Conservation (phyloP, 2,797 vertebrate genomes). For the Corythornis leucogaster region DNA sequence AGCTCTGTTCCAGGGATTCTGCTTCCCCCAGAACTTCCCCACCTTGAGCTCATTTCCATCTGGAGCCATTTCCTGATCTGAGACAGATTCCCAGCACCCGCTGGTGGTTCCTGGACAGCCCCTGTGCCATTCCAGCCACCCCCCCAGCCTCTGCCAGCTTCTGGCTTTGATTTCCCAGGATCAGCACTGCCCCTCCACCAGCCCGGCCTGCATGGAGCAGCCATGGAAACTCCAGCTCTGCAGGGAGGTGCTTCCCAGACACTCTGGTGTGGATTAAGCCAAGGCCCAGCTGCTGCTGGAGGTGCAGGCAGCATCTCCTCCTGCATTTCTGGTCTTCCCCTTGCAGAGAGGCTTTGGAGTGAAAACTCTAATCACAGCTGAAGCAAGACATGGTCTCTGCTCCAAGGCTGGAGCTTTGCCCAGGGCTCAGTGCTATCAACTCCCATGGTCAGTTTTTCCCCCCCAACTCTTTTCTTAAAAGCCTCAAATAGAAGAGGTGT, state of each 20-base stretch:
- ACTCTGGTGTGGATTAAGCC: fast-evolving
- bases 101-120: not conserved
- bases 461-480: not conserved
- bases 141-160: not conserved
- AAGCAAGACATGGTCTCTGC: not conserved
- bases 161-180: not conserved
- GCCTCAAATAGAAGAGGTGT: not conserved
- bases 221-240: not conserved
- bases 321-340: not conserved
- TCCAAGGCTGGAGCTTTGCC: not conserved
- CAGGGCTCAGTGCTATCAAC: not conserved
- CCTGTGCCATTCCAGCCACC: fast-evolving
- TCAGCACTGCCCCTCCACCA: fast-evolving
- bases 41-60: not conserved
- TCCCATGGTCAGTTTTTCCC: fast-evolving
- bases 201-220: fast-evolving
- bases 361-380: not conserved
- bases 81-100: not conserved
- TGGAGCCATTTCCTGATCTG: not conserved
- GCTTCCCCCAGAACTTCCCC: not conserved
- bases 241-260: not conserved
- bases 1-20: not conserved
- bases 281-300: not conserved
- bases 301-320: not conserved
- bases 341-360: not conserved